Evolutionary conservation across 1,140 invertebrate genomes (phyloP).

Genomic region (Philopotamus ludificatus): DNA sequence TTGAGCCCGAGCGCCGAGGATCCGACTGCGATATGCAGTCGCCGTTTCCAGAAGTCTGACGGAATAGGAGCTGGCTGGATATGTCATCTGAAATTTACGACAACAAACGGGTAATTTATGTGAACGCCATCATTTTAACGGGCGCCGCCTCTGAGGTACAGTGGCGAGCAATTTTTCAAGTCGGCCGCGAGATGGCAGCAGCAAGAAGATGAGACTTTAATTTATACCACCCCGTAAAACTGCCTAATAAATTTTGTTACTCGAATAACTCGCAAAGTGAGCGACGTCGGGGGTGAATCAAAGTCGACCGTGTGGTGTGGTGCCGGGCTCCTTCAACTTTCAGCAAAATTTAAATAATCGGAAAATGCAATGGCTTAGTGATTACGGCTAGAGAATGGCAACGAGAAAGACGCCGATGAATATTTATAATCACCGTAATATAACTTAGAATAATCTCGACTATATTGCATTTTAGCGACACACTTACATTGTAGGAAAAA

Average conservation of each 20-base stretch:
- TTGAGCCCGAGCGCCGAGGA: not conserved
- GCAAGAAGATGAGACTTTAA: constrained; percentile 3
- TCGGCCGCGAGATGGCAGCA: constrained; percentile 6
- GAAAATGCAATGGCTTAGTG: too few species aligned
- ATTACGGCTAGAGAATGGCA: too few species aligned
- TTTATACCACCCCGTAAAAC: constrained; percentile 10
- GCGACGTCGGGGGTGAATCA: not conserved
- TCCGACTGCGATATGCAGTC: too few species aligned
- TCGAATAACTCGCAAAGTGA: not conserved
- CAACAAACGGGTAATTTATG: constrained; percentile 30
- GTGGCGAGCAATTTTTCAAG: constrained; percentile 12
- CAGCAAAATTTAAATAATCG: too few species aligned
- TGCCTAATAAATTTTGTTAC: constrained; percentile 9
- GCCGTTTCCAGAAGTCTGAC: not conserved
- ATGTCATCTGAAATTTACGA: constrained; percentile 24
- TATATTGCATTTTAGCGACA: too few species aligned
- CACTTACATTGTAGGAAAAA: too few species aligned
- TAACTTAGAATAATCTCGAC: too few species aligned
- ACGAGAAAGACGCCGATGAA: too few species aligned
- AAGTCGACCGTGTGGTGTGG: not conserved
- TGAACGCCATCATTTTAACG: constrained; percentile 33
- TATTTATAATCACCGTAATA: too few species aligned
- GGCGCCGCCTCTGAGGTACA: constrained; percentile 1
- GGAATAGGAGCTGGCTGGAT: constrained; percentile 1
- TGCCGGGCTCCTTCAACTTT: too few species aligned